A percentile compares a stretch with the other conserved stretches of the same genome.
Conservation (phyloP, 2,888 invertebrate genomes). For the Parochlus steinenii region DNA sequence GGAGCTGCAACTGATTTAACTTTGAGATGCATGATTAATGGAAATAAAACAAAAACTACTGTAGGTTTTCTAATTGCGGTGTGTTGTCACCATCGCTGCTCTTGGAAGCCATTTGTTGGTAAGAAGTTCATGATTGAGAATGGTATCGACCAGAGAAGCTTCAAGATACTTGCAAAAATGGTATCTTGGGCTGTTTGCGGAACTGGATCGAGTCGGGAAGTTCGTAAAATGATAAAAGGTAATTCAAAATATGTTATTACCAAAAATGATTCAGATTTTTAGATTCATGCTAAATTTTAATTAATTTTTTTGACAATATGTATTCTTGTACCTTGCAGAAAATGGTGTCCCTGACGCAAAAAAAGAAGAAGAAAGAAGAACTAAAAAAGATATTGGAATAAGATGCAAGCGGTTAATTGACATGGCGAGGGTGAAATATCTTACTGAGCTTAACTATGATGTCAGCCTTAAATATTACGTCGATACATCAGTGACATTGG, state of each 20-base stretch:
- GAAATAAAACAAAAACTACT: conserved; percentile 26
- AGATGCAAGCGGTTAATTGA: conserved; percentile 64
- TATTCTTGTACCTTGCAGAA: not conserved
- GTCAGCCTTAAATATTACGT: conserved; percentile 50
- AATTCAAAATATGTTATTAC: too few species aligned
- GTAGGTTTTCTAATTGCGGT: conserved; percentile 65
- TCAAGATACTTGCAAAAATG: conserved; percentile 59
- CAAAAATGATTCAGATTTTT: not conserved
- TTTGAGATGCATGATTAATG: conserved; percentile 44
- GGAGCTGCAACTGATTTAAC: conserved; percentile 75
- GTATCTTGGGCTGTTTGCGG: conserved; percentile 87
- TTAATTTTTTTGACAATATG: not conserved
- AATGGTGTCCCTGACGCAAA: conserved; percentile 5
- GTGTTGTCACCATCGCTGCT: conserved; percentile 82
- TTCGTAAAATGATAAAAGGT: conserved; percentile 21
- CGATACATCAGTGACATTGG: conserved; percentile 44
- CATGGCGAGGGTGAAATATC: conserved; percentile 48
- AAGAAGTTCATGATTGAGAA: conserved; percentile 40
- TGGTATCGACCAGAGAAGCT: conserved; percentile 42
- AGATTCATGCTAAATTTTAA: not conserved
- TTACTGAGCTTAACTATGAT: conserved; percentile 40
- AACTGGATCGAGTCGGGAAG: conserved; percentile 39
- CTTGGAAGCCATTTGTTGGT: conserved; percentile 51
- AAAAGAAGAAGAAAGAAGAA: conserved; percentile 21
- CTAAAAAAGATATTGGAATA: conserved; percentile 46